phyloP scores from a whole-genome alignment of 2,888 invertebrate species.

The Allophyes oxyacanthae region DNA sequence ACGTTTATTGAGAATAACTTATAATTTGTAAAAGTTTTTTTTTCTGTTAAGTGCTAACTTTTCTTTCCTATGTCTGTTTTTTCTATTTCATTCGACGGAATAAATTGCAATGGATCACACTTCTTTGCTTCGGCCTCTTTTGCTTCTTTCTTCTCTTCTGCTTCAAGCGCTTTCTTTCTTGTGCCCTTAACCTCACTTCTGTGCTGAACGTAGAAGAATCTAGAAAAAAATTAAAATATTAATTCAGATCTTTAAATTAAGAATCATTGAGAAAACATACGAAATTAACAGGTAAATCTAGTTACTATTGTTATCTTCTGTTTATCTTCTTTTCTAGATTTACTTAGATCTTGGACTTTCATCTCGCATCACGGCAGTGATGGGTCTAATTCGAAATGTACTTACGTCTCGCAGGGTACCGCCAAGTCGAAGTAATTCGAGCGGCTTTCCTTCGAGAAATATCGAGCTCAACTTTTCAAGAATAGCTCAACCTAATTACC shows the following conservation, averaged over 20 bases:
- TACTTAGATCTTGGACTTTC: no score
- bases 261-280: no score
- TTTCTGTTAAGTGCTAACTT: slow-evolving; percentile 23
- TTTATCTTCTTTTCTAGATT: no score
- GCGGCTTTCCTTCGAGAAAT: no score
- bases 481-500: no score
- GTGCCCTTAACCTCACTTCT: slow-evolving; percentile 63
- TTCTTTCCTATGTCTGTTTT: slow-evolving; percentile 27
- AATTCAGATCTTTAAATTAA: background rate
- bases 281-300: no score
- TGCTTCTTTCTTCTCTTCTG: slow-evolving; percentile 68
- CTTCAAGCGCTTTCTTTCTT: slow-evolving; percentile 75
- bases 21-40: background rate
- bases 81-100: slow-evolving; percentile 35
- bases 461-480: no score
- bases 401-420: no score
- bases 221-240: slow-evolving; percentile 55
- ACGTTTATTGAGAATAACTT: slow-evolving; percentile 8
- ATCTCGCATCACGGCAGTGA: no score
- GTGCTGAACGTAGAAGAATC: slow-evolving; percentile 75
- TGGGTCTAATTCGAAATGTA: no score
- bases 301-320: no score
- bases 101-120: slow-evolving; percentile 50
- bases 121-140: slow-evolving; percentile 65
- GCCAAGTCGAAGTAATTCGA: no score